Evolutionary conservation across 2,888 invertebrate genomes (phyloP).

Genomic region (Embidobia sp.): DNA sequence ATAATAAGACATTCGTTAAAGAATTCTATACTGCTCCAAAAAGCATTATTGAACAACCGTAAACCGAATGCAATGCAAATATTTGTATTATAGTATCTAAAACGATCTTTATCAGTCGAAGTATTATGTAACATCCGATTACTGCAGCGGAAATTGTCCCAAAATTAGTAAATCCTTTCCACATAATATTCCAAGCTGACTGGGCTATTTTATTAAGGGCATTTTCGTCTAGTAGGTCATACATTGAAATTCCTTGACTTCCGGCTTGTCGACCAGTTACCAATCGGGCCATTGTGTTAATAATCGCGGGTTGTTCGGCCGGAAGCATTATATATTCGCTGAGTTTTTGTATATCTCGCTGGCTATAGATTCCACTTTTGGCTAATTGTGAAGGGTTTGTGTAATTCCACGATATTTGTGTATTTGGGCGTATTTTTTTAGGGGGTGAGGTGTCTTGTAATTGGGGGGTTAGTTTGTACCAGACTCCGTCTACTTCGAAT

Average conservation of each 20-base stretch:
- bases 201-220: not conserved
- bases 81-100: no score
- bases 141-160: no score
- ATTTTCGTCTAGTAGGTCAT: not conserved
- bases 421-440: not conserved
- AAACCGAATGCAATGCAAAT: no score
- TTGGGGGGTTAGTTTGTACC: not conserved
- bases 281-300: not conserved
- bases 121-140: no score
- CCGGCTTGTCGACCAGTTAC: not conserved
- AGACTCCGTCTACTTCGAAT: conserved; percentile 46
- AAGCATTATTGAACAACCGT: no score
- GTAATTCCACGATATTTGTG: not conserved
- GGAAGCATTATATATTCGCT: not conserved
- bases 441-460: not conserved
- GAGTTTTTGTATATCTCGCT: not conserved
- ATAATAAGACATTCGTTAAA: no score
- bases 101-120: not conserved
- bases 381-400: not conserved
- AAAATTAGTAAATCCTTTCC: conserved; percentile 2
- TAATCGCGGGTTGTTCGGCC: not conserved
- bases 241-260: not conserved
- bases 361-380: not conserved
- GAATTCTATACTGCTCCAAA: no score
- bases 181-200: conserved; percentile 1